Evolutionary conservation across 2,888 invertebrate species (phyloP), one percentile per base, ranked within the genome.

Genomic region (Ormyrus pomaceus): DNA sequence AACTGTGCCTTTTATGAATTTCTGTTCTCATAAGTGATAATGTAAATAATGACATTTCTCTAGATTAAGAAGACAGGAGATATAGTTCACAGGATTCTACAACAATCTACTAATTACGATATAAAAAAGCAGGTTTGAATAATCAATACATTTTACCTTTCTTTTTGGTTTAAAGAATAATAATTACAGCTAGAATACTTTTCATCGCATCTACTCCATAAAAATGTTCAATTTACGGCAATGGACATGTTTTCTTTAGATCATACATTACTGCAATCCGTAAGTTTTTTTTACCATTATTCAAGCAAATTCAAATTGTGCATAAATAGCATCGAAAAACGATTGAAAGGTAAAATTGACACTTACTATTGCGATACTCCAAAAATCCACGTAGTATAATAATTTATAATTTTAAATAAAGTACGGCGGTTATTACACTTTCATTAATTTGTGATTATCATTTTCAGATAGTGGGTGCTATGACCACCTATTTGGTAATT

Each of bases 201-300:
- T 68, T 80, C 81, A 0, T 48, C 70, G 8, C 75, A 83, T 55
- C 56, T 83, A 6, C 70, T 76, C 9, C 81, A 83, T 53, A 83
- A 74, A 6, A 66, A 81, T 66, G 51, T 83, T 55, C 64, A 71
- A 66, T 61, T 59, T 11, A 78, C 80, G 4, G 80, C 80, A 10
- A 69, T 78, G 51, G 61, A 80, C n/a, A 65, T 83, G 61, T 83
- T 81, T 55, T 66, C 73, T 51, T 74, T 83, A 50, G 83, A 83
- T 34, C 72, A 66, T 50, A 80, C 81, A 6, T 55, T 81, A 11
- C 13, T 83, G 46, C 81, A 83, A 9, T 79, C 80, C 59, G 83
- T 83, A 78, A 80, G 75, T n/a, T 45, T 19, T 45, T 19, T 61
- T 19, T 5, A 19, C 5, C 34, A 55, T 2, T 46, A 59, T 34